A percentile compares a stretch with the other conserved stretches of the same genome.
These are phyloP conservation scores for Pelochelys cantorii DNA, from an alignment of 2,797 vertebrate genomes.

Conservation along the genomic window DNA sequence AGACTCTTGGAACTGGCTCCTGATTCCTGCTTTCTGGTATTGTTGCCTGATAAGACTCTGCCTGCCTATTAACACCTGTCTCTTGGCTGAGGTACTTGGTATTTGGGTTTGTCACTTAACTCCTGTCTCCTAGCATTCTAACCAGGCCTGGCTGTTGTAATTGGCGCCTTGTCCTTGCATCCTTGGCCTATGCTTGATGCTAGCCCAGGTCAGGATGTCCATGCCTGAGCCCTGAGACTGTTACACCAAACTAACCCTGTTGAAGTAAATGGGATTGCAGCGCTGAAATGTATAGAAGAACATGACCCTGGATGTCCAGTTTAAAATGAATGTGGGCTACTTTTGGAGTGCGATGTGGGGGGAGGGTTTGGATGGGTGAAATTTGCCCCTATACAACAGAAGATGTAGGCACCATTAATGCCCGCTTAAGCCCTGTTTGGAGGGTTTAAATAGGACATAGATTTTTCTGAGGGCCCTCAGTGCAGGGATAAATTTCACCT, in stretches of 20 bases:
- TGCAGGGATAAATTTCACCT: neutral
- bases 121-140: neutral
- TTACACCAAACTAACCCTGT: neutral
- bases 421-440: neutral
- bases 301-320: neutral
- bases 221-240: neutral
- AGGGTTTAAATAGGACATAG: neutral
- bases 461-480: slow-evolving; percentile 20
- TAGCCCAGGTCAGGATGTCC: neutral
- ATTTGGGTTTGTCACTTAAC: neutral
- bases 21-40: neutral
- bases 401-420: neutral
- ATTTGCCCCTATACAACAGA: slow-evolving; percentile 18
- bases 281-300: neutral
- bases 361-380: neutral
- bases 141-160: neutral
- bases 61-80: neutral
- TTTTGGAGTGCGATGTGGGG: neutral
- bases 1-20: neutral
- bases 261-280: neutral
- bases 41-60: neutral
- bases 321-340: neutral
- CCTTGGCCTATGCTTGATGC: neutral
- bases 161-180: neutral
- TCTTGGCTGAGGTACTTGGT: neutral